phyloP scores from a whole-genome alignment of 1,140 invertebrate genomes.

The Grapholita molesta region DNA sequence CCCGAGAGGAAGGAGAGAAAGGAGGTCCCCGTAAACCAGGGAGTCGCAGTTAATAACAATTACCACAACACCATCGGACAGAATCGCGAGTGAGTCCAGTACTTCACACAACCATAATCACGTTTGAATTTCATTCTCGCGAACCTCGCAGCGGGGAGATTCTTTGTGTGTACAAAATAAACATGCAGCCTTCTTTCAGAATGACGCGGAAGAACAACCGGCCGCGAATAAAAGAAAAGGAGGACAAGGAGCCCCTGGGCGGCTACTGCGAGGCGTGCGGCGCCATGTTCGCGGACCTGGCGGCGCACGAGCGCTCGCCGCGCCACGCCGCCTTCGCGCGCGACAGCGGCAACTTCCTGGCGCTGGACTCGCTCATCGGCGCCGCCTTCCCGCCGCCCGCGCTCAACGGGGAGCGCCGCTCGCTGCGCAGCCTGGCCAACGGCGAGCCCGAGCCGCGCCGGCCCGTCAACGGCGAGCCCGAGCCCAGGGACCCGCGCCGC shows the following conservation, averaged over 20 bases:
- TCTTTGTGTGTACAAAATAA: too few relatives aligned
- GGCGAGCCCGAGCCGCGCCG: constrained; percentile 52
- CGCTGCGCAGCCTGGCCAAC: constrained; percentile 66
- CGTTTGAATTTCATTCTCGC: too few relatives aligned
- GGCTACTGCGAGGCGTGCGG: constrained; percentile 89
- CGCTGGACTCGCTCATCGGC: constrained; percentile 83
- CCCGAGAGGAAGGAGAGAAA: constrained; percentile 62
- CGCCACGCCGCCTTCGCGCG: constrained; percentile 84
- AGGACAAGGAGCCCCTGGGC: constrained; percentile 78
- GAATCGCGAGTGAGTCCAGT: constrained; percentile 44
- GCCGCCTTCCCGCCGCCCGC: constrained; percentile 72
- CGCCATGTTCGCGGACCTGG: constrained; percentile 82
- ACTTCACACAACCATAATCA: too few relatives aligned
- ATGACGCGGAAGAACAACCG: constrained; percentile 84
- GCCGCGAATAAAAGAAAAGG: constrained; percentile 78
- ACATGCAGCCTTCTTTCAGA: too few relatives aligned
- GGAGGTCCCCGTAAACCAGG: constrained; percentile 29
- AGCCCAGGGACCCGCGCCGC: too few relatives aligned
- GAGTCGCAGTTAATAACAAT: constrained; percentile 33
- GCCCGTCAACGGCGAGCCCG: constrained; percentile 47
- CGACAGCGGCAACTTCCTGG: constrained; percentile 84
- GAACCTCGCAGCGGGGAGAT: too few relatives aligned
- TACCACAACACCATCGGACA: constrained; percentile 27
- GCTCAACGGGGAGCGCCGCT: constrained; percentile 65
- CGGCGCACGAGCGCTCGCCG: constrained; percentile 84